Evolutionary conservation across 30 jellyfish, hydroid and myxozoan genomes (phyloP), one percentile per base, ranked within the genome.

Genomic region (Catostylus mosaicus): DNA sequence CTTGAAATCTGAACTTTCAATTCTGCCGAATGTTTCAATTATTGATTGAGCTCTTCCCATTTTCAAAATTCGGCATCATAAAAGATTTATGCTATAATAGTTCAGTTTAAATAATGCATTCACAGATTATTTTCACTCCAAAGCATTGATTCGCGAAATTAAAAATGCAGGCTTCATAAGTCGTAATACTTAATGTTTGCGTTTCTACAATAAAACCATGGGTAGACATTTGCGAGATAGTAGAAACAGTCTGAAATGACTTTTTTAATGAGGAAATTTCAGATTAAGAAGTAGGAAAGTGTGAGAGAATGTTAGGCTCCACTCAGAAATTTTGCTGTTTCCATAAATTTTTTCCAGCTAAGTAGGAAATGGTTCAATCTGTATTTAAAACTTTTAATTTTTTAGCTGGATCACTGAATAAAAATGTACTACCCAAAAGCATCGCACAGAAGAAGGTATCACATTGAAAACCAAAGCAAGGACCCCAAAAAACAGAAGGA

Each of bases 371-470:
- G n/a, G n/a, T n/a, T n/a, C n/a, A n/a, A n/a, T n/a, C 26, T 50
- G 6, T 50, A 5, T 18, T 8, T 50, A 16, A 3, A 4, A 16
- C 38, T 23, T 37, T 20, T 59, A 1, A 0, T 23, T 4, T 59
- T 59, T 59, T 18, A 59, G 71, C 26, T 26, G 10, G 36, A 18
- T 37, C 24, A 59, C 12, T 22, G 38, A 59, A 7, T 8, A 59
- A 4, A 52, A 59, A 77, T 77, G 88, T 77, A 54, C 61, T 70
- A 59, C 46, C 67, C 88, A 20, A 77, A 77, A 40, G 57, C 76
- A 54, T 54, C 78, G n/a, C 30, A 9, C 52, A 23, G 71, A 59
- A 59, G 71, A 59, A 59, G 71, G 0, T 59, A 59, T 18, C 8
- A 27, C 71, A 6, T 27, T 0, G 71, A 59, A 59, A 59, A 59